These are phyloP conservation scores for Stichodactyla helianthus DNA, from an alignment of 64 coral and sea anemone genomes.

Conservation along the genomic window DNA sequence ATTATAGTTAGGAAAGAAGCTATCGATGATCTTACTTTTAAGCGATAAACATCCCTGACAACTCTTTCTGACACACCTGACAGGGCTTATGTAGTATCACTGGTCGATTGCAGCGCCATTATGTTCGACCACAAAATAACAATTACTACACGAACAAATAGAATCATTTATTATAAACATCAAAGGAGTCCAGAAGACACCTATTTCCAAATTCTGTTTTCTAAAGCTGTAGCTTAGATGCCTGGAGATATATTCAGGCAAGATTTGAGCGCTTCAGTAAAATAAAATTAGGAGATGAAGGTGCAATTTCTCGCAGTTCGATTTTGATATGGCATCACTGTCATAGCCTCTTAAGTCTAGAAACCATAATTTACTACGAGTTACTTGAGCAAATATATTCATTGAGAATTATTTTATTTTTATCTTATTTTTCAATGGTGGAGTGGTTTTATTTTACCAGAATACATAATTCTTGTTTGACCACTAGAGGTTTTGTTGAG, in stretches of 20 bases:
- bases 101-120: not conserved
- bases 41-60: slow-evolving; percentile 8
- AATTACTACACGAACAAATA: too few species aligned
- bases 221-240: not conserved
- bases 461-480: not conserved
- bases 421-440: not conserved
- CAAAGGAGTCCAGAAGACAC: not conserved
- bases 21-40: slow-evolving; percentile 6
- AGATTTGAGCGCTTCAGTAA: not conserved
- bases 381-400: too few species aligned
- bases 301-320: not conserved
- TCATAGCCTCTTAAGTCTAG: too few species aligned
- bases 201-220: not conserved
- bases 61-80: not conserved
- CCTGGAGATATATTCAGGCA: not conserved
- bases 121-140: not conserved
- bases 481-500: not conserved
- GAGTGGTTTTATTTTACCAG: not conserved
- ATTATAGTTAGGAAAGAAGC: slow-evolving; percentile 8
- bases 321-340: not conserved
- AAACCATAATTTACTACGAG: too few species aligned
- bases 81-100: not conserved
- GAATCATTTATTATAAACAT: not conserved
- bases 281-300: too few species aligned
- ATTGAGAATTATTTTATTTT: not conserved